Conservation (phyloP, 2,888 invertebrate genomes). For the Acleris laterana region DNA sequence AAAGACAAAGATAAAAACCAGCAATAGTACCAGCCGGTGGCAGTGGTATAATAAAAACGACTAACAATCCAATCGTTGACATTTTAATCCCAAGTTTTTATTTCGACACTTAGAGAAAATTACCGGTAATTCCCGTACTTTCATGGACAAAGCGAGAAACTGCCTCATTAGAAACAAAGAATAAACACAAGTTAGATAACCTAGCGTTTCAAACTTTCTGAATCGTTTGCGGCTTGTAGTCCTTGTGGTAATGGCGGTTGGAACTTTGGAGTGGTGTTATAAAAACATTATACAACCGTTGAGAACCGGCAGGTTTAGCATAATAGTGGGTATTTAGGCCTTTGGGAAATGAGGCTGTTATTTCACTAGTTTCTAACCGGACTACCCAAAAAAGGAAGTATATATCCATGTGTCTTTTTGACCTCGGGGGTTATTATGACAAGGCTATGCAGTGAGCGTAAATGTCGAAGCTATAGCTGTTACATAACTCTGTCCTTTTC, state of each 20-base stretch:
- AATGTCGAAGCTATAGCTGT: no score
- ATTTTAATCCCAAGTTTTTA: no score
- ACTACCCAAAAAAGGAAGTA: no score
- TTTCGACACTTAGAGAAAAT: not conserved
- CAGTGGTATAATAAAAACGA: no score
- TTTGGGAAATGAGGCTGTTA: not conserved
- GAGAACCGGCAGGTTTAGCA: not conserved
- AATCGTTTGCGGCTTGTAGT: slow-evolving; percentile 14
- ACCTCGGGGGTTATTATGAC: no score
- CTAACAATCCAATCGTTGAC: no score
- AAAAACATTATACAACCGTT: slow-evolving; percentile 19
- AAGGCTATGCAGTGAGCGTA: no score
- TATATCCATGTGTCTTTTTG: no score
- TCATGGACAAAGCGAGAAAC: not conserved
- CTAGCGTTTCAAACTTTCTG: not conserved
- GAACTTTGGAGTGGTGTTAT: not conserved
- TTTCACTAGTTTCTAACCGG: not conserved
- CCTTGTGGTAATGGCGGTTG: slow-evolving; percentile 14
- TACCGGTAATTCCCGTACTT: not conserved
- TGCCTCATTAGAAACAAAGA: not conserved
- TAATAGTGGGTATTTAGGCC: not conserved
- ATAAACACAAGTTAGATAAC: not conserved
- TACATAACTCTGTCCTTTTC: no score
- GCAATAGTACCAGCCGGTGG: no score
- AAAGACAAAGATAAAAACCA: no score